phyloP scores from a whole-genome alignment of 2,888 invertebrate genomes.

The Melikaiella ostensackeni region DNA sequence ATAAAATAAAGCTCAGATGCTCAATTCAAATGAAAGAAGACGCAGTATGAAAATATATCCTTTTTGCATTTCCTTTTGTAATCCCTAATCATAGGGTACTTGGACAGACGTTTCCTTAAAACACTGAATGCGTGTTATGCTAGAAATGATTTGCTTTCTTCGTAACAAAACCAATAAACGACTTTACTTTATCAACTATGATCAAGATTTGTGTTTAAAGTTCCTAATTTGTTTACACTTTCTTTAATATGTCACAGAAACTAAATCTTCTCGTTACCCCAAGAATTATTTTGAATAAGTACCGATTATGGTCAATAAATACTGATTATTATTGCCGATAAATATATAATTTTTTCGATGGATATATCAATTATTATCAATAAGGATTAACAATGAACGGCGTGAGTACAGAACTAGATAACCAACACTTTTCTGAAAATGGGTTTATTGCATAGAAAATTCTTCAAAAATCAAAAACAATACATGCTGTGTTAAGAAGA shows the following conservation, averaged over 20 bases:
- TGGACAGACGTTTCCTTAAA: slow-evolving; percentile 21
- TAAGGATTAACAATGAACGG: no score
- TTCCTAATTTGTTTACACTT: neutral
- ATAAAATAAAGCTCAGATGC: neutral
- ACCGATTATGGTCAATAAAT: no score
- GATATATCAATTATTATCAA: no score
- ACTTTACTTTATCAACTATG: neutral
- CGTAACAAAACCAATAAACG: neutral
- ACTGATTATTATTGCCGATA: no score
- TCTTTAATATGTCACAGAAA: neutral
- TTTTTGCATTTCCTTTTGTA: slow-evolving; percentile 2
- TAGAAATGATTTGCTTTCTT: slow-evolving; percentile 23
- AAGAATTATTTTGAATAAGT: no score
- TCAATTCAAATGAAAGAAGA: neutral
- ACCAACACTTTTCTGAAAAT: no score
- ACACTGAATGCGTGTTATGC: slow-evolving; percentile 2
- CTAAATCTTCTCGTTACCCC: neutral
- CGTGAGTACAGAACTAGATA: no score
- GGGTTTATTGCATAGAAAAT: no score
- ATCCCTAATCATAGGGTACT: neutral
- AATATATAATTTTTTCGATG: no score
- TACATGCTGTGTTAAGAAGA: no score
- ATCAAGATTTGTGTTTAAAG: neutral
- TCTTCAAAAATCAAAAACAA: no score
- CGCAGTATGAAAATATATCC: slow-evolving; percentile 36